phyloP scores from a whole-genome alignment of 2,113 vertebrate species.

The Neomonachus schauinslandi region DNA sequence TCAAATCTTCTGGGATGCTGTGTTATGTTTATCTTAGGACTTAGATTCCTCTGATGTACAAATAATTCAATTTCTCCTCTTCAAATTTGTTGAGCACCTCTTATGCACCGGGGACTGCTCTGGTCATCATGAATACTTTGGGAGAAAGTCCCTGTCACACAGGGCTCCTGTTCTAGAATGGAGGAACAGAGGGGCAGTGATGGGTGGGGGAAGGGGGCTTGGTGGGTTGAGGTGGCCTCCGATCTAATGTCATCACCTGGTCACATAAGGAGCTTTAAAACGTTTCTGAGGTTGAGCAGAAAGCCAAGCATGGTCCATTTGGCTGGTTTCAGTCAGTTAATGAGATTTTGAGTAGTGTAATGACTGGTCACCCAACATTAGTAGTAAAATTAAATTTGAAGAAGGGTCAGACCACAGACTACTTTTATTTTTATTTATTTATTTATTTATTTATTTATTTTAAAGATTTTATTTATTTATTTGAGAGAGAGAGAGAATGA shows the following conservation, averaged over 20 bases:
- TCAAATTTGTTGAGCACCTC: not conserved
- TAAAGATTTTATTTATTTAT: too few relatives aligned
- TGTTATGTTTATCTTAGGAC: not conserved
- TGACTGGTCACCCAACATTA: not conserved
- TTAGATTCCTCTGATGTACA: not conserved
- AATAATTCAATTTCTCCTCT: not conserved
- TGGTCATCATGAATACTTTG: not conserved
- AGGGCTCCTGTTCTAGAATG: rapidly evolving
- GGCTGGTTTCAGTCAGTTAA: not conserved
- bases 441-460: too few relatives aligned
- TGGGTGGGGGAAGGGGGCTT: not conserved
- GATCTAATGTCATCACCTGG: rapidly evolving
- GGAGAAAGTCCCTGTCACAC: not conserved
- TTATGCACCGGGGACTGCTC: not conserved
- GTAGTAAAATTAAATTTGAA: not conserved
- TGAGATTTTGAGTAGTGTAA: not conserved
- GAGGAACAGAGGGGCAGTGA: too few relatives aligned
- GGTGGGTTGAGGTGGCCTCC: rapidly evolving
- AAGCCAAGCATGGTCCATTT: not conserved
- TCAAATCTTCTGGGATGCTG: not conserved
- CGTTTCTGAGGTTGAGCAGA: not conserved
- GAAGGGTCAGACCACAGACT: not conserved
- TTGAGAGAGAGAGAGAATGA: too few relatives aligned
- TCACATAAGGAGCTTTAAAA: not conserved
- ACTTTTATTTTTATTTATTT: too few relatives aligned